These are phyloP conservation scores for Nymphalis c-album DNA, from an alignment of 2,888 invertebrate genomes.

Conservation along the genomic window DNA sequence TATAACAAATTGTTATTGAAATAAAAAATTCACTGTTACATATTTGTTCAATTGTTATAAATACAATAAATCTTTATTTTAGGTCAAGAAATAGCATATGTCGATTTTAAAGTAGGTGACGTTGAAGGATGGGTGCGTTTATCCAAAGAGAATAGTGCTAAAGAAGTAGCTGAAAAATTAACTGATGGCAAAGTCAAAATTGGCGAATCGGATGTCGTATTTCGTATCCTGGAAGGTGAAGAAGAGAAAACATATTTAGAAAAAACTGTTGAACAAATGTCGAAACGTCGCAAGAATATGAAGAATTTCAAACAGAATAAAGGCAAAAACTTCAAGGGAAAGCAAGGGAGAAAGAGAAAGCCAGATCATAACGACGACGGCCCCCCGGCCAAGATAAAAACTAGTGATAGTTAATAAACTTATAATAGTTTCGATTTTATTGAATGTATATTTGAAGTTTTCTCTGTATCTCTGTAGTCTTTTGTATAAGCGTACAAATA, in stretches of 20 bases:
- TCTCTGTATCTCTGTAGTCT: neutral
- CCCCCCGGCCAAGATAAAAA: slow-evolving; percentile 56
- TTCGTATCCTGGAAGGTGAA: slow-evolving; percentile 84
- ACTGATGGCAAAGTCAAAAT: slow-evolving; percentile 83
- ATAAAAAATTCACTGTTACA: too few species aligned
- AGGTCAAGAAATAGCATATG: slow-evolving; percentile 84
- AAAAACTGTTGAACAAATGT: slow-evolving; percentile 83
- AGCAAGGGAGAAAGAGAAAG: slow-evolving; percentile 59
- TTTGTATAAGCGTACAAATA: slow-evolving; percentile 12
- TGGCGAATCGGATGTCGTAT: slow-evolving; percentile 75
- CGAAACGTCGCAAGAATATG: slow-evolving; percentile 77
- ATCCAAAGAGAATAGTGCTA: slow-evolving; percentile 85
- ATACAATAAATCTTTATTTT: neutral
- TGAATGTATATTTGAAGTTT: slow-evolving; percentile 1
- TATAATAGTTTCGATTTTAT: neutral
- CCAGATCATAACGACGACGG: slow-evolving; percentile 56
- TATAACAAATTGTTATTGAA: too few species aligned
- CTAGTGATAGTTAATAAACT: slow-evolving; percentile 46
- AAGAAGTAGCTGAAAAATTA: slow-evolving; percentile 83
- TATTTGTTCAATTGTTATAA: too few species aligned
- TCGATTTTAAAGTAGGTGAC: slow-evolving; percentile 89
- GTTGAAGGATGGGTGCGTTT: slow-evolving; percentile 87
- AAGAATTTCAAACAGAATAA: slow-evolving; percentile 64
- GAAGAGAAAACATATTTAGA: slow-evolving; percentile 85
- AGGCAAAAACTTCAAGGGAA: slow-evolving; percentile 58